Evolutionary conservation across 2,888 invertebrate species (phyloP), one percentile per base, ranked within the genome.

Genomic region (Gisinianus flammeolus): DNA sequence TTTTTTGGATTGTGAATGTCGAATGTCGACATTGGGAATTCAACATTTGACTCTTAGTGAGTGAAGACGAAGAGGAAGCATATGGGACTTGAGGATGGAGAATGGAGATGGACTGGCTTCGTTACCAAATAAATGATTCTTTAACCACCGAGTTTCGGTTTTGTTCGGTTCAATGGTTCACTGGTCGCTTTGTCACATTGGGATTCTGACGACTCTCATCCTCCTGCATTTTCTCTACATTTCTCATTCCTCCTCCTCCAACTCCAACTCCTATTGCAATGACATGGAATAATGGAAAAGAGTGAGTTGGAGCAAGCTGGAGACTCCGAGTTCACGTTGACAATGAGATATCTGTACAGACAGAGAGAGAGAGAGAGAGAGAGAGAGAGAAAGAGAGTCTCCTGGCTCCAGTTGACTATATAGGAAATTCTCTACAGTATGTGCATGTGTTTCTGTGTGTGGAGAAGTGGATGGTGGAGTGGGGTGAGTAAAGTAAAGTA

Each of bases 91-190:
- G 12, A 44, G 2, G 8, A 1, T 44, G 44, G 3, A 35, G 12
- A 5, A 8, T 5, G 35, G 12, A 35, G 12, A 35, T 44, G 44
- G 12, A 44, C 44, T 44, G 44, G 44, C 6, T 62, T 62, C 62
- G 26, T 28, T 62, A 24, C 67, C 33, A 67, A 67, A 67, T 33
- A 33, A 67, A 67, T 67, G 67, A 67, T 67, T 67, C 67, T 67
- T 67, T 67, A 67, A 67, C 67, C 67, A 67, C 64, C 33, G 67
- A 67, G 33, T 67, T 35, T 67, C 33, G 67, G 67, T 67, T 67
- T 31, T 33, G 67, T 31, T 33, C 67, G 67, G 67, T 67, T 67
- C 67, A 67, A 67, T 67, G 67, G 33, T 6, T 33, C n/a, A n/a
- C 4, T 67, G 4, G 67, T 16, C n/a, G 16, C 24, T 10, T 31